These are phyloP conservation scores for Schizaphis graminum DNA, from an alignment of 2,888 invertebrate species.

Conservation along the genomic window DNA sequence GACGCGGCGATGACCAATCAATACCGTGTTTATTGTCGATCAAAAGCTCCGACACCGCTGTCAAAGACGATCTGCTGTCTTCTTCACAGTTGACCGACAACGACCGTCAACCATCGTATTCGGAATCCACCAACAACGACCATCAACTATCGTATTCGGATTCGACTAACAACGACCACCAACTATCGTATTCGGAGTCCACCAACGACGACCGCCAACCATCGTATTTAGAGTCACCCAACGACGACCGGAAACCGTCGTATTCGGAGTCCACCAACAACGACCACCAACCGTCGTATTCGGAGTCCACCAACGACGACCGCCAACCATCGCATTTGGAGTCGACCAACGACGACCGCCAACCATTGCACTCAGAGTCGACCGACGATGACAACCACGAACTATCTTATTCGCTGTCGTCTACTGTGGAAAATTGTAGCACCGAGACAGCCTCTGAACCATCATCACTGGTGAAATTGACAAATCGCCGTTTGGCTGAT, in stretches of 20 bases:
- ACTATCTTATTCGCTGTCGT: too few species aligned
- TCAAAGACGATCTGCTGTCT: neutral
- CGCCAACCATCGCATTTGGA: neutral
- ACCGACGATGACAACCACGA: neutral
- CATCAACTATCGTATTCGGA: neutral
- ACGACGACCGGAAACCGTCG: neutral
- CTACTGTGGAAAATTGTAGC: too few species aligned
- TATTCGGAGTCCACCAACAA: neutral
- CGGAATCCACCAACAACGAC: neutral
- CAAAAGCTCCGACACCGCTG: neutral
- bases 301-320: too few species aligned
- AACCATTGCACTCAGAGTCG: neutral
- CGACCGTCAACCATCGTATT: neutral
- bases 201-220: neutral
- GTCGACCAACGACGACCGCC: neutral
- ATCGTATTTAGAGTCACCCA: neutral
- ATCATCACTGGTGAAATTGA: too few species aligned
- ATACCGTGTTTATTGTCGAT: neutral
- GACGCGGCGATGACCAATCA: neutral
- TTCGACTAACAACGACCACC: neutral
- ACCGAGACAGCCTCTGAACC: too few species aligned
- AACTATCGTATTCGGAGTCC: too few species aligned
- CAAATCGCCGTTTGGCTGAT: neutral
- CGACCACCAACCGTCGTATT: too few species aligned
- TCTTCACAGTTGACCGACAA: too few species aligned